phyloP scores from a whole-genome alignment of 2,888 invertebrate species.

The Rhimphoctona megacephalus region DNA sequence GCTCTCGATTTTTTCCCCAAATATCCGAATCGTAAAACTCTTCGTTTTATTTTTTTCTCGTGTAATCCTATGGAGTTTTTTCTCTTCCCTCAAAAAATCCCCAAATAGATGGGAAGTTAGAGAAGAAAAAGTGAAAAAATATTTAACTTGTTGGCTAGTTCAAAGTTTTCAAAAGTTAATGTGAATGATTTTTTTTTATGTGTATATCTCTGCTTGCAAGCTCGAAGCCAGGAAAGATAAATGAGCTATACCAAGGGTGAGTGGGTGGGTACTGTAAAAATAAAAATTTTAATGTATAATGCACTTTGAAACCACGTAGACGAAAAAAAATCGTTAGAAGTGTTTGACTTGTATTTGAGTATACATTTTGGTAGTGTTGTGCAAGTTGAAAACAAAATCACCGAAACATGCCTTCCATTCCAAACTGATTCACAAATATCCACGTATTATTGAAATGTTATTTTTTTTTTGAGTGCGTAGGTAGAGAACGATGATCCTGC shows the following conservation, averaged over 20 bases:
- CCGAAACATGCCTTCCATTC: background rate
- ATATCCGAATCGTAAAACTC: background rate
- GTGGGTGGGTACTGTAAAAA: constrained; percentile 75
- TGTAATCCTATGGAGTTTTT: background rate
- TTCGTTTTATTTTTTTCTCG: background rate
- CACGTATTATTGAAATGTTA: background rate
- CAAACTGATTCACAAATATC: background rate
- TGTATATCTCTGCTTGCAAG: constrained; percentile 77
- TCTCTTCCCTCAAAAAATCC: background rate
- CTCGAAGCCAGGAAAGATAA: constrained; percentile 78
- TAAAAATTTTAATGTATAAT: background rate
- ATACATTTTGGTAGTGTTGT: constrained; percentile 1
- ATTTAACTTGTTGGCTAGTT: background rate
- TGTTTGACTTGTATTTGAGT: background rate
- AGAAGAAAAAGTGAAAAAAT: background rate
- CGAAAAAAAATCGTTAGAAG: constrained; percentile 1
- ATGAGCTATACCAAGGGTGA: constrained; percentile 79
- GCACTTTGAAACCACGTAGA: constrained; percentile 15
- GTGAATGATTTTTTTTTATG: constrained; percentile 14
- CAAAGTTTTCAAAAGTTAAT: background rate
- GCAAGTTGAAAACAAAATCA: constrained; percentile 12
- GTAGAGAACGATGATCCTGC: constrained; percentile 35
- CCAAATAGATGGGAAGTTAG: background rate
- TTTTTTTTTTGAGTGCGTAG: constrained; percentile 31
- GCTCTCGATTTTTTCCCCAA: background rate